Evolutionary conservation across 2,113 vertebrate genomes (phyloP), one percentile per base, ranked within the genome.

Genomic region (Heterochromis multidens): DNA sequence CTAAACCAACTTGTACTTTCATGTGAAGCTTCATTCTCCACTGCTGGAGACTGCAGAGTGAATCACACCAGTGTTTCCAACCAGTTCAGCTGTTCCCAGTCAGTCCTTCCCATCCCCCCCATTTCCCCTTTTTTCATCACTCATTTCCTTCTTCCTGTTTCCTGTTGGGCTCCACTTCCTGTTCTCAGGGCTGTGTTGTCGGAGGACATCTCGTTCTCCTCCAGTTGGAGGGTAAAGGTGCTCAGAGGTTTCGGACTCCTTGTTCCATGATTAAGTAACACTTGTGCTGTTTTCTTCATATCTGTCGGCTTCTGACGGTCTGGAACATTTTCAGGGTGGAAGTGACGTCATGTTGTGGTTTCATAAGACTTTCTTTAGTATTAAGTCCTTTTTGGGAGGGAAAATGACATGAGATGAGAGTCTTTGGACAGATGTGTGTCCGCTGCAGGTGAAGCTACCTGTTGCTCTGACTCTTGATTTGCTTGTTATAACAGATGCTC

Each of bases 111-210:
- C 67, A 7, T 11, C 49, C 23, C 56, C 25, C 31, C 0, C 1
- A 1, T 56, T 81, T 79, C 80, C 87, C 52, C 5, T 6, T 70
- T 43, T 87, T 85, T 89, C 77, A 83, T 59, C 37, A 79, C 85
- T 88, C 80, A 31, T 86, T 94, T 95, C 94, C 94, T 90, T 43
- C 81, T 92, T 95, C 95, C 94, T 94, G 91, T 95, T 92, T 87
- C 87, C 90, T 87, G 88, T 77, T 90, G 86, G 81, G 60, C 83
- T 85, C 31, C 29, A 77, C 87, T 85, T 94, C 90, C 93, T 94
- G 87, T 94, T 91, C 92, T 88, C 87, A 89, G 84, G 87, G 79
- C 58, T 25, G 21, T 77, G 83, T 54, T 31, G 61, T 77, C 35
- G 7, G 29, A 80, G 84, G 72, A 85, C 80, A 33, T 80, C 67